Conservation (phyloP, 2,888 invertebrate species). For the Synergus umbraculus region DNA sequence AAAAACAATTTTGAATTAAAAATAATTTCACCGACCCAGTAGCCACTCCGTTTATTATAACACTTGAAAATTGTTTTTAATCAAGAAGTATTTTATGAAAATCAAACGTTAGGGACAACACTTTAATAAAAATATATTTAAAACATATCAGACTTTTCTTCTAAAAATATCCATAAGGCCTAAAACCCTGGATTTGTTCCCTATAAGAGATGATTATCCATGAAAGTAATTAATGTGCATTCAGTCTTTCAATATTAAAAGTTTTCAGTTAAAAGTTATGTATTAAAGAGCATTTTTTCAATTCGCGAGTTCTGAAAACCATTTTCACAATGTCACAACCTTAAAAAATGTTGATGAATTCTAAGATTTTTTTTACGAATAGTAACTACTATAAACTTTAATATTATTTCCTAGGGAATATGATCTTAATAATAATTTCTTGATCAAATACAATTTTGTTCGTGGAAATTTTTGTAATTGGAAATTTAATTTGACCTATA, state of each 20-base stretch:
- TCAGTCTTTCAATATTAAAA: slow-evolving; percentile 19
- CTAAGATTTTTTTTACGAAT: background rate
- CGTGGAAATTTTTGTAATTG: background rate
- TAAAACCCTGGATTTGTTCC: slow-evolving; percentile 10
- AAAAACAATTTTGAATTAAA: too few species aligned
- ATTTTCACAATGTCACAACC: background rate
- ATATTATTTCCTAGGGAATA: background rate
- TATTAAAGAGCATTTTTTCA: background rate
- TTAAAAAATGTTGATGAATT: slow-evolving; percentile 9
- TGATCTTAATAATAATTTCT: slow-evolving; percentile 23
- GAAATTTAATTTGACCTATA: background rate
- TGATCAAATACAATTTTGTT: slow-evolving; percentile 40
- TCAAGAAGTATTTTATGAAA: background rate
- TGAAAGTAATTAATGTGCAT: background rate
- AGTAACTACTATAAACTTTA: slow-evolving; percentile 1
- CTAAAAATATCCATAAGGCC: background rate
- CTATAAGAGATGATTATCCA: background rate
- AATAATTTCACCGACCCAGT: too few species aligned
- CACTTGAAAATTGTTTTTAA: slow-evolving; percentile 23
- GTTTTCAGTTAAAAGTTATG: background rate
- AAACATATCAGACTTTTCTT: slow-evolving; percentile 7
- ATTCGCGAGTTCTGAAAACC: background rate
- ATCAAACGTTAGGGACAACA: background rate
- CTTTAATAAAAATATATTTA: background rate
- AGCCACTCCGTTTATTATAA: too few species aligned